Percentiles rank a stretch among this genome's conserved stretches.
Evolutionary conservation across 1,140 invertebrate genomes (phyloP).

Genomic region (Colletes latitarsis): DNA sequence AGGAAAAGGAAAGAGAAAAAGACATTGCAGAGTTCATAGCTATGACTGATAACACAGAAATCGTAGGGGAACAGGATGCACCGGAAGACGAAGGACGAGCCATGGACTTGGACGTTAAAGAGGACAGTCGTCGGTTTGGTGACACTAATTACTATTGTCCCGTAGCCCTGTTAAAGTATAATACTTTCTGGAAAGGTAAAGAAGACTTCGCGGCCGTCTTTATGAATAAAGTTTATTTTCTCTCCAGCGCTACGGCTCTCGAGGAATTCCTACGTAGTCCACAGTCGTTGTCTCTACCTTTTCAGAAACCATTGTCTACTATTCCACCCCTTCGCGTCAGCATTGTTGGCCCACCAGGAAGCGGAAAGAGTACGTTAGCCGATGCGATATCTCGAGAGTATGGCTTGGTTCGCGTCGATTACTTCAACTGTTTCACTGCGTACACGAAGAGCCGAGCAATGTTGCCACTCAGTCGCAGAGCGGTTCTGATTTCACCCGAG

Average conservation of each 20-base stretch:
- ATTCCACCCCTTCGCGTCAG: slow-evolving; percentile 81
- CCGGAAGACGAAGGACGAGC: slow-evolving; percentile 45
- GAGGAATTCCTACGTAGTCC: slow-evolving; percentile 78
- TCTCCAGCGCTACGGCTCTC: slow-evolving; percentile 77
- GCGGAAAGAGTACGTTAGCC: slow-evolving; percentile 81
- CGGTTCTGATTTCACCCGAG: slow-evolving; percentile 66
- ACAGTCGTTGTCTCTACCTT: slow-evolving; percentile 73
- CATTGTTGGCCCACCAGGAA: slow-evolving; percentile 80
- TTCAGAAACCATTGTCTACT: slow-evolving; percentile 72
- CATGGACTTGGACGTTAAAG: slow-evolving; percentile 54
- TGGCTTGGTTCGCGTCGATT: slow-evolving; percentile 81
- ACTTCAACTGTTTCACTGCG: slow-evolving; percentile 71
- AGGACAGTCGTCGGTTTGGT: slow-evolving; percentile 76
- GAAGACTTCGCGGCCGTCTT: slow-evolving; percentile 79
- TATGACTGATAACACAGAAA: slow-evolving; percentile 9
- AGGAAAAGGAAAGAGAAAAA: slow-evolving; percentile 55
- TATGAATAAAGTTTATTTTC: slow-evolving; percentile 80
- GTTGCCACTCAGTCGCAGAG: slow-evolving; percentile 59
- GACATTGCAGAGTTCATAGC: slow-evolving; percentile 62
- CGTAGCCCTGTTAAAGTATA: slow-evolving; percentile 78
- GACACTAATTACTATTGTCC: slow-evolving; percentile 83
- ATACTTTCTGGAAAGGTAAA: slow-evolving; percentile 83
- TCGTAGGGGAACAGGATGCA: slow-evolving; percentile 48
- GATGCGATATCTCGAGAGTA: slow-evolving; percentile 80
- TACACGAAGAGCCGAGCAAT: slow-evolving; percentile 36